Base-by-base conservation (phyloP, 1,140 invertebrate genomes). In the Drosophila aff. region DNA sequence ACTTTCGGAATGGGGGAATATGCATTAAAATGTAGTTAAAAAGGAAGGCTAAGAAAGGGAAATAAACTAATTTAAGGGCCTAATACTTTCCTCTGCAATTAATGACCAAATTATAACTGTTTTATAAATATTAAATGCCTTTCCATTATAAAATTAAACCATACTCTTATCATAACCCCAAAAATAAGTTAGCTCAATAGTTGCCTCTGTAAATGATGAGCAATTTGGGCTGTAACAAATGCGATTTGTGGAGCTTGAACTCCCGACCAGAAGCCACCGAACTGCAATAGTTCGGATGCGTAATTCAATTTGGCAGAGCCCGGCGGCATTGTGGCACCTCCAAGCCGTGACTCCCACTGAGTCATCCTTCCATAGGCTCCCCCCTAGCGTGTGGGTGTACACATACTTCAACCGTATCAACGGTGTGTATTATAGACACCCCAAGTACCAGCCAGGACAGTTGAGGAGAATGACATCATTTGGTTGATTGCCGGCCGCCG, bases 251-350 rank as follows among this genome's bases (percentile, higher is more conserved):
- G 15, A 74, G 50, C 53, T 44, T 73, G 68, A 73, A 75, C 59
- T 75, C 23, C 71, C 11, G 21, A 41, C 60, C 53, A 33, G 72
- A 75, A 75, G 72, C 59, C 72, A 4, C 7, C 13, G 3, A 75
- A 75, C 49, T 75, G 72, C 59, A 63, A 8, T 26, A 36, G 3
- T 47, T 23, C 47, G 10, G 59, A 64, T 55, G 49, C 28, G 59
- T 75, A 75, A 75, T 75, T 75, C 21, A 75, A 75, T 75, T 75
- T 75, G 78, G 58, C 16, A 55, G 15, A 18, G 49, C 13, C 28
- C 53, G 44, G 41, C 26, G 52, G 43, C 44, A 31, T 1, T n/a
- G 38, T 64, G 59, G 38, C 58, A 43, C 43, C 46, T 73, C n/a
- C 38, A 73, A 52, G 21, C 46, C 69, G 16, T 38, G 38, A 44